These are phyloP conservation scores for Mantis religiosa DNA, from an alignment of 2,888 invertebrate genomes.

Conservation along the genomic window DNA sequence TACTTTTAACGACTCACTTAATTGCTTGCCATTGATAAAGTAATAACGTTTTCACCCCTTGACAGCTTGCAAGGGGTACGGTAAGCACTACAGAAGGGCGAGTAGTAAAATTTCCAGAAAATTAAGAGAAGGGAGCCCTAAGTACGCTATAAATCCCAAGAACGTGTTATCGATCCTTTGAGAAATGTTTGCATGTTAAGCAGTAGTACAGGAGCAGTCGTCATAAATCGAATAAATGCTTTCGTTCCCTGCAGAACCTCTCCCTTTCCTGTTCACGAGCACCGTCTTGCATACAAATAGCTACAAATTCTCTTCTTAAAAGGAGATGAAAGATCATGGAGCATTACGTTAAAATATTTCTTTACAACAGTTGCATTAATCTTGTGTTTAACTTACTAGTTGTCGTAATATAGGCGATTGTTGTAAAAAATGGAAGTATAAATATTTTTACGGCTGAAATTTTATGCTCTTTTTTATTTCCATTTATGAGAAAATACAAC, in stretches of 20 bases:
- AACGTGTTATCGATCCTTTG: not conserved
- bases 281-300: not conserved
- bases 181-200: not conserved
- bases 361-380: not conserved
- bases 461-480: not conserved
- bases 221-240: not conserved
- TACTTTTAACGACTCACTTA: not conserved
- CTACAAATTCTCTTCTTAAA: not conserved
- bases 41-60: not conserved
- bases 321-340: not conserved
- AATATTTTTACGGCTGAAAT: not conserved
- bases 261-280: not conserved
- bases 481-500: no score
- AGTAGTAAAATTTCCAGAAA: not conserved
- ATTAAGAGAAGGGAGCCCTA: not conserved
- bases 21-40: not conserved
- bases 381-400: not conserved
- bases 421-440: no score
- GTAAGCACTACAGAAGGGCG: not conserved
- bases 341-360: not conserved
- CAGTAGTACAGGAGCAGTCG: not conserved
- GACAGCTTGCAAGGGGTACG: not conserved
- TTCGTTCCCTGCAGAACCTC: not conserved
- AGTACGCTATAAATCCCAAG: not conserved
- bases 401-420: no score